phyloP scores from a whole-genome alignment of 2,113 vertebrate genomes.

The Boulengeromyrus knoepffleri region DNA sequence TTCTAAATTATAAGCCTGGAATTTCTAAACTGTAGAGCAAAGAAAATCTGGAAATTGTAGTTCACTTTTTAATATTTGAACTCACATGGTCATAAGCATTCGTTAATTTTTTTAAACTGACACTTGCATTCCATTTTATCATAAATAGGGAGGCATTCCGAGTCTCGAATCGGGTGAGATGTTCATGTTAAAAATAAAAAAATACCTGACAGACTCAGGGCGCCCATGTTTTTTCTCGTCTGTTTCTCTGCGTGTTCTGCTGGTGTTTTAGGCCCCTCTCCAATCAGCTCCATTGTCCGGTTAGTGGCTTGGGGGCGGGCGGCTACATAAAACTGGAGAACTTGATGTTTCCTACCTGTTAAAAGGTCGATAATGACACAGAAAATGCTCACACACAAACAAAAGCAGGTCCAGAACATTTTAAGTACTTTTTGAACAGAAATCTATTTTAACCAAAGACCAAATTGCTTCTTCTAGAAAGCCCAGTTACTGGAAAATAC shows the following conservation, averaged over 20 bases:
- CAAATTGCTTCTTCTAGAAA: not conserved
- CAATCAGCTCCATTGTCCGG: not conserved
- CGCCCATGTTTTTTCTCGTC: not conserved
- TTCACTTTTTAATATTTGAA: not conserved
- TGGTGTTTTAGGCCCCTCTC: not conserved
- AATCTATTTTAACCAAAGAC: not conserved
- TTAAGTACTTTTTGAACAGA: not conserved
- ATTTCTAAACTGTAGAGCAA: not conserved
- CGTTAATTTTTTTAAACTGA: not conserved
- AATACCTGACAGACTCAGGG: not conserved
- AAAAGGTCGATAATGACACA: constrained; percentile 22
- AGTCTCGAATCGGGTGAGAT: not conserved
- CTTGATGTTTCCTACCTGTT: constrained; percentile 25
- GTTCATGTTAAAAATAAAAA: not conserved
- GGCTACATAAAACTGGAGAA: not conserved
- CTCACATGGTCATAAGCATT: not conserved
- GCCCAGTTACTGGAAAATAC: not conserved
- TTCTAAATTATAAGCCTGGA: not conserved
- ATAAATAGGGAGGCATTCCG: not conserved
- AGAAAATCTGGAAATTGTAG: not conserved
- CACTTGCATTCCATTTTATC: not conserved
- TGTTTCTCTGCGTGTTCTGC: not conserved
- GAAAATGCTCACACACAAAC: not conserved
- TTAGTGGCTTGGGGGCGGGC: not conserved
- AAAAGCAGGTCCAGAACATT: not conserved